phyloP scores from a whole-genome alignment of 1,140 invertebrate species.

The Macrobrachium rosenbergii region DNA sequence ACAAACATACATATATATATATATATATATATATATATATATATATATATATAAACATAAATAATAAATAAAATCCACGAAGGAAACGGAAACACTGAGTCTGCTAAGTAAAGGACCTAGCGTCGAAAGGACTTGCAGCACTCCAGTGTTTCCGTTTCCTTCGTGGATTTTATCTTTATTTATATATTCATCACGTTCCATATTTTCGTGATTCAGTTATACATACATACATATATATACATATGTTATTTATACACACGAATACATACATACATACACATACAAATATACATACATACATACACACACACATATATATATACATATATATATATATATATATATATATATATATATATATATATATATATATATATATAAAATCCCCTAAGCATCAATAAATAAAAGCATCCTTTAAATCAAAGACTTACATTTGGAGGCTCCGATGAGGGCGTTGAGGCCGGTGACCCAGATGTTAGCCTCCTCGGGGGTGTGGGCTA shows the following conservation, averaged over 20 bases:
- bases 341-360: not conserved
- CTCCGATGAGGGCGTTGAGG: conserved; percentile 74
- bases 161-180: too few relatives aligned
- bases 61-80: too few relatives aligned
- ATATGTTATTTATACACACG: too few relatives aligned
- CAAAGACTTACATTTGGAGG: conserved; percentile 68
- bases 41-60: too few relatives aligned
- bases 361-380: not conserved
- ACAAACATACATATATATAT: conserved; percentile 38
- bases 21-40: conserved; percentile 49
- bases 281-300: conserved; percentile 23
- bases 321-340: too few relatives aligned
- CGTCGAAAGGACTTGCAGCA: too few relatives aligned
- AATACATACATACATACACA: conserved; percentile 29
- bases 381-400: not conserved
- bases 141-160: too few relatives aligned
- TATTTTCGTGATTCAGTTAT: not conserved
- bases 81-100: too few relatives aligned
- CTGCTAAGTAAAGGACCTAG: too few relatives aligned
- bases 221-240: conserved; percentile 27
- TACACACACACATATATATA: not conserved
- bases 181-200: too few relatives aligned
- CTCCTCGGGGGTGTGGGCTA: conserved; percentile 76
- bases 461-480: conserved; percentile 79
- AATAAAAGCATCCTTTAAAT: too few relatives aligned